Conservation (phyloP, 1,140 invertebrate species). For the Atta colombica region DNA sequence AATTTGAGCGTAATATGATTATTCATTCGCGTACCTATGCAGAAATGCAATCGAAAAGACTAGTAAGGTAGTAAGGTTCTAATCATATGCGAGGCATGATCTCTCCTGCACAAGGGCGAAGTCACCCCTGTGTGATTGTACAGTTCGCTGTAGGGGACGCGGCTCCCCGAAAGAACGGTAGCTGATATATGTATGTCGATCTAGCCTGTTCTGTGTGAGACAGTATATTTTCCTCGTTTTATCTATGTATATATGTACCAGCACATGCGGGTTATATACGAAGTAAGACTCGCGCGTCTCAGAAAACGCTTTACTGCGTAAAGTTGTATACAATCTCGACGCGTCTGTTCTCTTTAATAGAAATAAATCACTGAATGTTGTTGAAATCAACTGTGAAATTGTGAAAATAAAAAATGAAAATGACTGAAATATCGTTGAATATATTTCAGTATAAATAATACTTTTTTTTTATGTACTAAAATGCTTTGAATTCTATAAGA, state of each 20-base stretch:
- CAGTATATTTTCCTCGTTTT: neutral
- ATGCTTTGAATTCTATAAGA: too few species aligned
- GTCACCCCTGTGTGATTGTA: slow-evolving; percentile 73
- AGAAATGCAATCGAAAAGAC: slow-evolving; percentile 57
- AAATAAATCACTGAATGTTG: too few species aligned
- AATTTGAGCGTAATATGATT: slow-evolving; percentile 62
- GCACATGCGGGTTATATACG: neutral
- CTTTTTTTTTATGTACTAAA: too few species aligned
- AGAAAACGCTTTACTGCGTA: too few species aligned
- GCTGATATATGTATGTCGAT: neutral
- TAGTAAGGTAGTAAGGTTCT: slow-evolving; percentile 16
- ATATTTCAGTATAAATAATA: too few species aligned
- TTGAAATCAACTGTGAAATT: too few species aligned
- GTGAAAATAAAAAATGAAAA: too few species aligned
- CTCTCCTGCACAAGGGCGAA: slow-evolving; percentile 27
- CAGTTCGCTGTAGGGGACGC: slow-evolving; percentile 64
- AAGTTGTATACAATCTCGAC: too few species aligned
- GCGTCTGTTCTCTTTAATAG: too few species aligned
- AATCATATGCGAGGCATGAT: slow-evolving; percentile 13
- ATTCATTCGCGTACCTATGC: slow-evolving; percentile 60
- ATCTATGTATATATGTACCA: slow-evolving; percentile 24
- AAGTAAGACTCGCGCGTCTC: neutral
- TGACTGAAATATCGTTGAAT: too few species aligned
- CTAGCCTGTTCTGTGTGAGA: slow-evolving; percentile 53
- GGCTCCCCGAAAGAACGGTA: slow-evolving; percentile 1